These are phyloP conservation scores for Hydrozoanthus tunicans DNA, from an alignment of 64 coral and sea anemone genomes.

Conservation along the genomic window DNA sequence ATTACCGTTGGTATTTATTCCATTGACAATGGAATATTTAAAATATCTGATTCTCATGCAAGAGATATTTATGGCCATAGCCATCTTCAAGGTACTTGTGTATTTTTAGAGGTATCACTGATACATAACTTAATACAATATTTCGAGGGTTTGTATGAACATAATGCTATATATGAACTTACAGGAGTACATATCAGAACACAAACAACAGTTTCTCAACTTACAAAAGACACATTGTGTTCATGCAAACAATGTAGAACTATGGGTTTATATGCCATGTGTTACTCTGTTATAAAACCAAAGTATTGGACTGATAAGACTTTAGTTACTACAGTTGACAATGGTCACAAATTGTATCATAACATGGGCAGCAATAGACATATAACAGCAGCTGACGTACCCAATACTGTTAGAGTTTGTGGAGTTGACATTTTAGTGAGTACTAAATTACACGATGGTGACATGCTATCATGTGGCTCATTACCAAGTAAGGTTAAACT, in stretches of 20 bases:
- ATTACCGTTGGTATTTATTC: constrained; percentile 1
- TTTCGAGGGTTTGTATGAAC: constrained; percentile 11
- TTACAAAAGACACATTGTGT: neutral
- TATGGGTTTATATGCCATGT: constrained; percentile 12
- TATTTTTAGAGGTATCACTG: constrained; percentile 23
- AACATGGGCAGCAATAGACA: constrained; percentile 10
- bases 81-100: constrained; percentile 27
- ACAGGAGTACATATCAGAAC: constrained; percentile 45
- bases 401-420: constrained; percentile 6
- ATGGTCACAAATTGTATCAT: constrained; percentile 10
- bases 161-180: constrained; percentile 52
- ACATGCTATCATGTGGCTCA: neutral
- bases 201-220: neutral
- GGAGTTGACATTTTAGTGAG: constrained; percentile 10
- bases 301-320: constrained; percentile 25
- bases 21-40: constrained; percentile 26
- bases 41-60: constrained; percentile 32
- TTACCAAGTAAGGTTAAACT: constrained; percentile 8
- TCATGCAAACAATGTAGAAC: neutral
- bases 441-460: constrained; percentile 14
- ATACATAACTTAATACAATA: constrained; percentile 40
- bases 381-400: constrained; percentile 19
- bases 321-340: constrained; percentile 3
- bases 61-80: constrained; percentile 22
- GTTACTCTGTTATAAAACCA: constrained; percentile 22